phyloP scores from a whole-genome alignment of 1,140 invertebrate species.

The Marisa cornuarietis region DNA sequence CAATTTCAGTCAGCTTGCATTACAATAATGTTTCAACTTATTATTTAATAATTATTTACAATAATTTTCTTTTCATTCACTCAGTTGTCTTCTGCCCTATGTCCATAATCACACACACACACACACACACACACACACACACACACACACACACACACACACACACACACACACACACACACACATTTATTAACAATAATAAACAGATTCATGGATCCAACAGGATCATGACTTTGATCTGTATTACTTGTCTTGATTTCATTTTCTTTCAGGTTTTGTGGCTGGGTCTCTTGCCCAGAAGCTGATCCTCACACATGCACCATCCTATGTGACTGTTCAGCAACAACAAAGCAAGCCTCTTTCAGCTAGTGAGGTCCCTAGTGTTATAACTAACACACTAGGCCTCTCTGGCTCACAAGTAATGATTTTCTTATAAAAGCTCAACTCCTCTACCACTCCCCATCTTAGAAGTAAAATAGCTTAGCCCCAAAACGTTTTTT shows the following conservation, averaged over 20 bases:
- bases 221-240: not conserved
- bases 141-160: slow-evolving; percentile 5
- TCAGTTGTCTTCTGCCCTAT: too few relatives aligned
- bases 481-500: too few relatives aligned
- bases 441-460: too few relatives aligned
- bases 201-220: not conserved
- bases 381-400: slow-evolving; percentile 51
- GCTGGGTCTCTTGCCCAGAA: slow-evolving; percentile 33
- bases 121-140: slow-evolving; percentile 5
- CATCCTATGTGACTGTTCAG: slow-evolving; percentile 54
- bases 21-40: too few relatives aligned
- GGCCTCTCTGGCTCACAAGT: slow-evolving; percentile 28
- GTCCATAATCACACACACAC: not conserved
- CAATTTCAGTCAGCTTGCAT: too few relatives aligned
- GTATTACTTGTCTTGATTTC: not conserved
- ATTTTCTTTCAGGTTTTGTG: slow-evolving; percentile 23
- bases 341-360: slow-evolving; percentile 40
- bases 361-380: slow-evolving; percentile 53
- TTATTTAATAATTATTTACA: too few relatives aligned
- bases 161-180: slow-evolving; percentile 9
- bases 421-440: too few relatives aligned
- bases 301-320: slow-evolving; percentile 57
- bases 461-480: too few relatives aligned
- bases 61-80: too few relatives aligned
- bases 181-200: not conserved